A percentile compares a stretch with the other conserved stretches of the same genome.
These are phyloP conservation scores for Adelognathus sp. DNA, from an alignment of 2,888 invertebrate species.

Conservation along the genomic window DNA sequence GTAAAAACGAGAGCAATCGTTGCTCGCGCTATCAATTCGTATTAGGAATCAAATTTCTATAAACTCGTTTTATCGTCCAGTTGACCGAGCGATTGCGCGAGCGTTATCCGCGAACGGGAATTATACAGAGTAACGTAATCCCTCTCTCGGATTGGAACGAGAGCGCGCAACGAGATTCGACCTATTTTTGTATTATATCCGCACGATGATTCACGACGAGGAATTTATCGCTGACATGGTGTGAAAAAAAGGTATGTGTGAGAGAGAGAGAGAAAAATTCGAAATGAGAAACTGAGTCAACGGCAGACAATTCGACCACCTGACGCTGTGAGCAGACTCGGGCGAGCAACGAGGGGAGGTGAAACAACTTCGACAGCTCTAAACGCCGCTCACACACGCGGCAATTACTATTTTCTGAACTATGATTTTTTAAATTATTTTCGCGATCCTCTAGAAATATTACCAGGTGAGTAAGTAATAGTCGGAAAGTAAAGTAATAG, in stretches of 20 bases:
- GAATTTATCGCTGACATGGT: slow-evolving; percentile 61
- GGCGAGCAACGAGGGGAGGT: background rate
- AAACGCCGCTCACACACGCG: no score
- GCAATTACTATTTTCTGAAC: no score
- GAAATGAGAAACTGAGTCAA: slow-evolving; percentile 63
- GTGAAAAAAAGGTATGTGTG: slow-evolving; percentile 22
- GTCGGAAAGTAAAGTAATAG: slow-evolving; percentile 8
- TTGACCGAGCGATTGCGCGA: background rate
- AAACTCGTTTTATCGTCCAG: background rate
- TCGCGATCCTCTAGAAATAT: background rate
- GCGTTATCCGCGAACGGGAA: background rate
- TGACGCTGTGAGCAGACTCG: slow-evolving; percentile 12
- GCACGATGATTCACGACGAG: slow-evolving; percentile 68
- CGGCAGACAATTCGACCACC: slow-evolving; percentile 58
- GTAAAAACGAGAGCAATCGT: background rate
- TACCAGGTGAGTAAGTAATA: background rate
- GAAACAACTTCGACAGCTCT: background rate
- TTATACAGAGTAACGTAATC: background rate
- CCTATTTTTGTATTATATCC: slow-evolving; percentile 66
- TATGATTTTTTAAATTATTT: no score
- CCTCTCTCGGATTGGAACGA: slow-evolving; percentile 2
- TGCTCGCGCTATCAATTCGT: slow-evolving; percentile 27
- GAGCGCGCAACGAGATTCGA: slow-evolving; percentile 44
- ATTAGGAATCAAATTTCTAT: slow-evolving; percentile 48
- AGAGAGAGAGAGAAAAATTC: slow-evolving; percentile 54